phyloP scores from a whole-genome alignment of 2,797 vertebrate genomes.

The Rhinatrema bivittatum region DNA sequence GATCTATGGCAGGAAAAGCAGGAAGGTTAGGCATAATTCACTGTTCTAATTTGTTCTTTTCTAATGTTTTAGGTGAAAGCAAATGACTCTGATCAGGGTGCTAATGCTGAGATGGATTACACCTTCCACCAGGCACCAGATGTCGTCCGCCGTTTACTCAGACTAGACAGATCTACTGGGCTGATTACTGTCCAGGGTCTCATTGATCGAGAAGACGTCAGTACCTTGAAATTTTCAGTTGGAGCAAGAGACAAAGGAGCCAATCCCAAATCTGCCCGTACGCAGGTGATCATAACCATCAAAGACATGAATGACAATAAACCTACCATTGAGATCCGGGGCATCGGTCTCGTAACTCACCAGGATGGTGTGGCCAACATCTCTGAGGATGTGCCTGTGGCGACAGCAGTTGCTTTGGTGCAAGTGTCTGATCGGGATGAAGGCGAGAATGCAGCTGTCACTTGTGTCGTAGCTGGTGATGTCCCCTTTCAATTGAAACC shows the following conservation, averaged over 20 bases:
- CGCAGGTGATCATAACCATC: slow-evolving; percentile 75
- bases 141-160: slow-evolving; percentile 76
- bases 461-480: slow-evolving; percentile 88
- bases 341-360: slow-evolving; percentile 87
- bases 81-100: slow-evolving; percentile 83
- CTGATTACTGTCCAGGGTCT: slow-evolving; percentile 84
- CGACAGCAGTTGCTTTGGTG: slow-evolving; percentile 87
- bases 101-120: slow-evolving; percentile 87
- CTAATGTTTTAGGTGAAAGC: slow-evolving; percentile 72
- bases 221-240: slow-evolving; percentile 80
- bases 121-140: slow-evolving; percentile 81
- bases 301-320: slow-evolving; percentile 91
- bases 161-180: slow-evolving; percentile 79
- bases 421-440: slow-evolving; percentile 92
- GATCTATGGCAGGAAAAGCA: too few species aligned
- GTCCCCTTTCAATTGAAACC: slow-evolving; percentile 90
- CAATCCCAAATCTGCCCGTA: slow-evolving; percentile 80
- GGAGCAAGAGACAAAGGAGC: slow-evolving; percentile 86
- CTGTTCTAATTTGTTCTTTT: too few species aligned
- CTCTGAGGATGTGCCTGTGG: slow-evolving; percentile 87
- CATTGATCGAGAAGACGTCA: slow-evolving; percentile 86
- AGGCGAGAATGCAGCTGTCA: slow-evolving; percentile 90
- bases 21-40: too few species aligned
- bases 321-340: slow-evolving; percentile 87
- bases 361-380: slow-evolving; percentile 91